Conservation (phyloP, 2,113 vertebrate genomes). For the Noturus placidus region DNA sequence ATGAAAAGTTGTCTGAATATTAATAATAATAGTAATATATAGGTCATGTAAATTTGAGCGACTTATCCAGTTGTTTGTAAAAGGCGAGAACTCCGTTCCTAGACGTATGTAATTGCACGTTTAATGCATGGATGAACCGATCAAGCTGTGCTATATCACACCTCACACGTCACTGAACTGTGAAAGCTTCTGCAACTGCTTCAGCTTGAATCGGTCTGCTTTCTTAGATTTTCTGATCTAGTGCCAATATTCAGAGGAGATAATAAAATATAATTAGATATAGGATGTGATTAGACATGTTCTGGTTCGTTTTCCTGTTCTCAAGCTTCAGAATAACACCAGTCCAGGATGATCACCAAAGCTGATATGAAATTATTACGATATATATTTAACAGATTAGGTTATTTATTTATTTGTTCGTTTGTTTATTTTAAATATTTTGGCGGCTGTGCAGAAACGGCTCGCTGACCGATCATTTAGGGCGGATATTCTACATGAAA, state of each 20-base stretch:
- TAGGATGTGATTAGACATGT: not conserved
- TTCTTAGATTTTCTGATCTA: not conserved
- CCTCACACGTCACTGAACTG: not conserved
- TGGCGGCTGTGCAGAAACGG: not conserved
- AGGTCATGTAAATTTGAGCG: no score
- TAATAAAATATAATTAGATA: not conserved
- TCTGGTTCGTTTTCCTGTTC: not conserved
- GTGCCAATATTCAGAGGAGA: not conserved
- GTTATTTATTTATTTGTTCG: not conserved
- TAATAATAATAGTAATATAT: no score
- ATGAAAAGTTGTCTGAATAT: no score
- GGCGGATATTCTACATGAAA: no score
- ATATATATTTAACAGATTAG: not conserved
- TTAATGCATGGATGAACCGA: constrained; percentile 1
- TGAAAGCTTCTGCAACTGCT: not conserved
- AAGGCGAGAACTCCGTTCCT: not conserved
- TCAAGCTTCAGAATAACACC: not conserved
- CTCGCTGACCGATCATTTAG: not conserved
- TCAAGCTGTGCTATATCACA: not conserved
- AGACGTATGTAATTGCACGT: not conserved
- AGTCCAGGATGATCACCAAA: not conserved
- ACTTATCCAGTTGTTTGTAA: not conserved
- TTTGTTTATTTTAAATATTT: not conserved
- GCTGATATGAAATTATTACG: not conserved
- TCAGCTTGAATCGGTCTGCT: not conserved